Evolutionary conservation across 2,888 invertebrate genomes (phyloP).

Genomic region (Halictus quadricinctus): DNA sequence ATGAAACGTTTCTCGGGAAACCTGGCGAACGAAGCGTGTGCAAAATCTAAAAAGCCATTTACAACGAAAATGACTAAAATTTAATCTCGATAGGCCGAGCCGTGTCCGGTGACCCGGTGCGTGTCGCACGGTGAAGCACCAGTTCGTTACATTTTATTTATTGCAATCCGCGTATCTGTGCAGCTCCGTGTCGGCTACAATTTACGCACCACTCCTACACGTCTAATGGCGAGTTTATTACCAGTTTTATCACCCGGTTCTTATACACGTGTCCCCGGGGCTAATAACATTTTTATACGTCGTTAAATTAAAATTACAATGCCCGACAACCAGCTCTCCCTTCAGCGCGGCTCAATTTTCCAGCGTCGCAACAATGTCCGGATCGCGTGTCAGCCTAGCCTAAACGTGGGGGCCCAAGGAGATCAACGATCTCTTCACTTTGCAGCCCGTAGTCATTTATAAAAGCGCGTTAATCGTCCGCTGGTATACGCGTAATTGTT

Average conservation of each 20-base stretch:
- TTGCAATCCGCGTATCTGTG: background rate
- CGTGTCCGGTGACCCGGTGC: background rate
- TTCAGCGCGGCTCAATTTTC: constrained; percentile 17
- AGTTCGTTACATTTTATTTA: background rate
- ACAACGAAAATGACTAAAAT: background rate
- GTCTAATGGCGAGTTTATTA: constrained; percentile 5
- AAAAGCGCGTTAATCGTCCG: constrained; percentile 20
- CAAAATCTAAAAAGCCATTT: background rate
- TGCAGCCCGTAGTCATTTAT: background rate
- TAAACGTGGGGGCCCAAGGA: background rate
- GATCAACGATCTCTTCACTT: constrained; percentile 7
- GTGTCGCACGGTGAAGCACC: background rate
- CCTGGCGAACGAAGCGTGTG: background rate
- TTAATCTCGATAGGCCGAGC: background rate
- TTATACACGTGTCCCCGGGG: background rate
- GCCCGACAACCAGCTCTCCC: constrained; percentile 1
- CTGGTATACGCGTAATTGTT: constrained; percentile 38
- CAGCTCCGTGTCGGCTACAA: background rate
- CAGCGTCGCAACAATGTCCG: constrained; percentile 19
- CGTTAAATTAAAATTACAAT: constrained; percentile 39
- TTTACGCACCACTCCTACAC: background rate
- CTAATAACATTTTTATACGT: constrained; percentile 30
- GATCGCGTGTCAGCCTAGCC: constrained; percentile 31
- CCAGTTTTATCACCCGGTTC: background rate
- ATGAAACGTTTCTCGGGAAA: background rate